These are phyloP conservation scores for Anastatus disparis DNA, from an alignment of 1,140 invertebrate species.

Conservation along the genomic window DNA sequence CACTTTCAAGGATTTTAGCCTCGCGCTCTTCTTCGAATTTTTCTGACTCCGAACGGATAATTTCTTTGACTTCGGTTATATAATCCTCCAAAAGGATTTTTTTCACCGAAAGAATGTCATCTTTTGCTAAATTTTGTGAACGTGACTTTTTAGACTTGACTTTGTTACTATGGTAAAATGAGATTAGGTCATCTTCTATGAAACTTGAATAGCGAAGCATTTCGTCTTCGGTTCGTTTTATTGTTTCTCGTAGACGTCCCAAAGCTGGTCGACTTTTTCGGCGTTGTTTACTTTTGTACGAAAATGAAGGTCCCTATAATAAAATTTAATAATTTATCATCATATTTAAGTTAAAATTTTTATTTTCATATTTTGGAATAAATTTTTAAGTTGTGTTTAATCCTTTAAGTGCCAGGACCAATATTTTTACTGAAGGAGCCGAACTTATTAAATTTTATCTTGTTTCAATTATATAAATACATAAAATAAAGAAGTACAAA, in stretches of 20 bases:
- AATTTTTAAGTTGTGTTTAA: too few relatives aligned
- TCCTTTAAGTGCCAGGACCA: too few relatives aligned
- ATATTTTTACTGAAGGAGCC: too few relatives aligned
- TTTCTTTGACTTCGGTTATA: conserved; percentile 32
- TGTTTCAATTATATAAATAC: too few relatives aligned
- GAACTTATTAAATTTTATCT: too few relatives aligned
- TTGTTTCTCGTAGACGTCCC: background rate
- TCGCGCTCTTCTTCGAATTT: conserved; percentile 45
- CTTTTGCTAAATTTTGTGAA: background rate
- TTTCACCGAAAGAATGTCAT: background rate
- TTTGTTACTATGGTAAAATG: background rate
- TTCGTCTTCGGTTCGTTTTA: background rate
- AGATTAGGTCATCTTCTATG: background rate
- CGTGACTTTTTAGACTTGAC: background rate
- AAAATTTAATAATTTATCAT: too few relatives aligned
- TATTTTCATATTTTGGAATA: too few relatives aligned
- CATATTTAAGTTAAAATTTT: too few relatives aligned
- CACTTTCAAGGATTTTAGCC: background rate
- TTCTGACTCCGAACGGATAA: background rate
- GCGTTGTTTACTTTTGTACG: background rate
- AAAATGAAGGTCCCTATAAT: too few relatives aligned
- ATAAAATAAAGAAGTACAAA: too few relatives aligned
- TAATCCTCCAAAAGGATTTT: conserved; percentile 30
- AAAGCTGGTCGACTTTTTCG: background rate
- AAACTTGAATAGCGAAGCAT: background rate